Conservation (phyloP, 2,113 vertebrate species). For the Oncorhynchus nerka region DNA sequence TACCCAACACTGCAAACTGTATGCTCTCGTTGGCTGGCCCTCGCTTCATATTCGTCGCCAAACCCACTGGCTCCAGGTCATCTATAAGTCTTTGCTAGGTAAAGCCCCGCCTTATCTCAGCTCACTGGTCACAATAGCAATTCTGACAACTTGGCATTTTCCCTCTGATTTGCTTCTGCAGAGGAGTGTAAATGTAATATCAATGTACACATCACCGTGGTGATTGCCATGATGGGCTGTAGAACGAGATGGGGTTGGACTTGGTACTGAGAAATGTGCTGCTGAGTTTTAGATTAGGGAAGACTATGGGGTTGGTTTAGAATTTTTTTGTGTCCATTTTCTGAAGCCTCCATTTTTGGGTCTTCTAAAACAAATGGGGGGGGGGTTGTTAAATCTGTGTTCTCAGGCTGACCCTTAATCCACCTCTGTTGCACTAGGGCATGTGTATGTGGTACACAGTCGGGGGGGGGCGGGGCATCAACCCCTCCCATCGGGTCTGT, state of each 20-base stretch:
- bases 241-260: slow-evolving; percentile 7
- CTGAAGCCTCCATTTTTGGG: not conserved
- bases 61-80: too few species aligned
- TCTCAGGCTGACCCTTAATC: not conserved
- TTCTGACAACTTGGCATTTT: slow-evolving; percentile 28
- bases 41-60: too few species aligned
- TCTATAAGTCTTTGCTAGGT: too few species aligned
- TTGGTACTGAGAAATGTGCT: not conserved
- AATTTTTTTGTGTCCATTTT: not conserved
- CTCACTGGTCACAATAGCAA: too few species aligned
- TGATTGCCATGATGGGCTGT: slow-evolving; percentile 13
- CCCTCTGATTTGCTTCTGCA: slow-evolving; percentile 7
- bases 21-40: too few species aligned
- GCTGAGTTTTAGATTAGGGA: not conserved
- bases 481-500: not conserved
- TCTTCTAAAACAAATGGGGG: not conserved
- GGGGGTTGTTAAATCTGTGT: not conserved
- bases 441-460: not conserved
- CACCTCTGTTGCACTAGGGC: not conserved
- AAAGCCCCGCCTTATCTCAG: too few species aligned
- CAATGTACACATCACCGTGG: slow-evolving; percentile 36
- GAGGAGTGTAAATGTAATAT: slow-evolving; percentile 11
- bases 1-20: too few species aligned
- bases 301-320: not conserved
- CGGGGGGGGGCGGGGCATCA: not conserved